Base-by-base conservation (phyloP, 2,797 vertebrate genomes). In the Lophotriccus pileatus region DNA sequence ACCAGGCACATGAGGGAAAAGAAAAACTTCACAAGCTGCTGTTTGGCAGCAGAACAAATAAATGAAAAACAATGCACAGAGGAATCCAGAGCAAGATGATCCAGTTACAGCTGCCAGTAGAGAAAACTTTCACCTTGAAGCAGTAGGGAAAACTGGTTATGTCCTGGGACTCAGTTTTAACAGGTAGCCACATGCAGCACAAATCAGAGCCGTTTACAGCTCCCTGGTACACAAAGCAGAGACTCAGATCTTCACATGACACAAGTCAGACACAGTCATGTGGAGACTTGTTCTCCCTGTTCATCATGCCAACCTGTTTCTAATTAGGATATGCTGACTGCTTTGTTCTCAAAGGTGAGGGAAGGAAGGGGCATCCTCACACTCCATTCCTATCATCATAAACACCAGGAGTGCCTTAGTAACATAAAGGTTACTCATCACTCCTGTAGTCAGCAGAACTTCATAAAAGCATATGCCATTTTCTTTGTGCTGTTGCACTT, bases 31-130 rank as follows among this genome's bases (percentile, higher is more conserved):
- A 74, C n/a, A 77, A 73, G 41, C 46, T 77, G 64, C 52, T 63
- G 18, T 60, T 64, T 69, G 50, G 52, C 80, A 88, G 50, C 50
- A 80, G 52, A 70, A 90, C 43, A 73, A 84, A 75, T 55, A 67
- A 73, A 72, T 58, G 25, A 58, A 55, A 66, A 72, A 24, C 20
- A 52, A 20, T 2, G 8, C 32, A 73, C 12, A 55, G 34, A 83
- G 37, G 25, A 63, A 93, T 52, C 15, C 37, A 55, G 23, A 87
- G 32, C 36, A 64, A 52, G 47, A 88, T 22, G 18, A 87, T n/a
- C 36, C 32, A 49, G 36, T 2, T 52, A 28, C 1, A 73, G 32
- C 1, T 5, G 1, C 25, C 46, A 62, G 39, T 0, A 74, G n/a
- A 49, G 20, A 80, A 32, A 83, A 37, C n/a, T 68, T 69, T 49